Evolutionary conservation across 2,797 vertebrate species (phyloP).

Genomic region (Anniella stebbinsi): DNA sequence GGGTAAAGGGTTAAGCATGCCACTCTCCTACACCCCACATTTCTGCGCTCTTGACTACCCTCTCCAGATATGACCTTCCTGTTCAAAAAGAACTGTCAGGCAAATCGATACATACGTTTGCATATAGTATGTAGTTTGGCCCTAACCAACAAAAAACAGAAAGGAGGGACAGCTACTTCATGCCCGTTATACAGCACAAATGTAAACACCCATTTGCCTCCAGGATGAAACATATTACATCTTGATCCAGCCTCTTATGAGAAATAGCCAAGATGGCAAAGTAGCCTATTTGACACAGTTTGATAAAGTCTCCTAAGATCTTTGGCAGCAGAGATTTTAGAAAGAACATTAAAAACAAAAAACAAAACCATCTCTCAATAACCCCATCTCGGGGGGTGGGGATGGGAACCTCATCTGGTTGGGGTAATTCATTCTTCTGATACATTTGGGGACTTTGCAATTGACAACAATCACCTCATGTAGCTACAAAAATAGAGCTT

Average conservation of each 20-base stretch:
- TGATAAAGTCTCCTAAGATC: not conserved
- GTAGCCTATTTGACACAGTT: not conserved
- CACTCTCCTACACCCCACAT: not conserved
- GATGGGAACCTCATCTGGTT: not conserved
- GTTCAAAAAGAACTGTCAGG: not conserved
- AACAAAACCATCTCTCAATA: not conserved
- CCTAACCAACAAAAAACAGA: not conserved
- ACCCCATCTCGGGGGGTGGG: not conserved
- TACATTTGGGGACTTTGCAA: not conserved
- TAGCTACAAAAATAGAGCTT: not conserved
- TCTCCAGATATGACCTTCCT: not conserved
- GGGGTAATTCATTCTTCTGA: not conserved
- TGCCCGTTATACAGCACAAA: not conserved
- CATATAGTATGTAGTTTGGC: not conserved
- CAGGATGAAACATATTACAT: not conserved
- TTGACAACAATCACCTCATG: not conserved
- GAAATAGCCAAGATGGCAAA: constrained; percentile 2
- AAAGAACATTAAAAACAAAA: not conserved
- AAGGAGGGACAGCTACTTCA: not conserved
- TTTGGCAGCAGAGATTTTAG: not conserved
- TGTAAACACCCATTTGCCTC: not conserved
- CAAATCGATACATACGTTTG: not conserved
- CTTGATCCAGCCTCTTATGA: not conserved
- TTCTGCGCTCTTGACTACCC: not conserved
- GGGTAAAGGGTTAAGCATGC: not conserved